Evolutionary conservation across 2,888 invertebrate species (phyloP).

Genomic region (Drosophila diplacantha): DNA sequence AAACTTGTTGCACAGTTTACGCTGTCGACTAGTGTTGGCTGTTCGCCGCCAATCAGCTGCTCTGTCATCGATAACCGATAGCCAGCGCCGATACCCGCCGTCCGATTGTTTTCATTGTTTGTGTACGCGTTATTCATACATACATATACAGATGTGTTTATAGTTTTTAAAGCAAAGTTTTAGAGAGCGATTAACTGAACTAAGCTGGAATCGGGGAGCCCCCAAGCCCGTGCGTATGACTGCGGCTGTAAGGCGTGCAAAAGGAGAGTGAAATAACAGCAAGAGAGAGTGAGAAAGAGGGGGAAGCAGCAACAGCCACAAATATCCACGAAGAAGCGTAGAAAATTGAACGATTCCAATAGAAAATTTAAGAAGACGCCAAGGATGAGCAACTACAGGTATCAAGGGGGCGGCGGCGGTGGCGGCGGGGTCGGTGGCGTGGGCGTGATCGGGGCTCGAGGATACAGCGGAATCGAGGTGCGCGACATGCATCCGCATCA

Average conservation of each 20-base stretch:
- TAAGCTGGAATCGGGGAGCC: not conserved
- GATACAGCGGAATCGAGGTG: conserved; percentile 29
- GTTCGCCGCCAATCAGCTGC: conserved; percentile 1
- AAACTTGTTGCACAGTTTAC: conserved; percentile 4
- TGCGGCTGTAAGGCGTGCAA: not conserved
- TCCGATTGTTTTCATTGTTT: conserved; percentile 25
- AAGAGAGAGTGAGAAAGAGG: no score
- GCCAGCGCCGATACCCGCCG: not conserved
- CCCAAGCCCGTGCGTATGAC: not conserved
- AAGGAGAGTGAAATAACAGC: not conserved
- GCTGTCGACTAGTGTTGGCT: not conserved
- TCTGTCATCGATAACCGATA: conserved; percentile 12
- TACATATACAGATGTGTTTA: not conserved
- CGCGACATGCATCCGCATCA: conserved; percentile 73
- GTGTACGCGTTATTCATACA: conserved; percentile 9
- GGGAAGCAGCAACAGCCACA: no score
- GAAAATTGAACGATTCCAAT: not conserved
- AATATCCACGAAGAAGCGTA: not conserved
- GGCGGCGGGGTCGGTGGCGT: conserved; percentile 57
- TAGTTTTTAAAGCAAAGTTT: conserved; percentile 1
- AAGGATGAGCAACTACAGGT: conserved; percentile 76
- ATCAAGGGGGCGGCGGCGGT: conserved; percentile 70
- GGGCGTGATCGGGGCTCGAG: conserved; percentile 54
- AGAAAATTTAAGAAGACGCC: not conserved
- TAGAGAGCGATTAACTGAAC: not conserved